phyloP scores from a whole-genome alignment of 2,113 vertebrate genomes.

The Illadopsis cleaveri region DNA sequence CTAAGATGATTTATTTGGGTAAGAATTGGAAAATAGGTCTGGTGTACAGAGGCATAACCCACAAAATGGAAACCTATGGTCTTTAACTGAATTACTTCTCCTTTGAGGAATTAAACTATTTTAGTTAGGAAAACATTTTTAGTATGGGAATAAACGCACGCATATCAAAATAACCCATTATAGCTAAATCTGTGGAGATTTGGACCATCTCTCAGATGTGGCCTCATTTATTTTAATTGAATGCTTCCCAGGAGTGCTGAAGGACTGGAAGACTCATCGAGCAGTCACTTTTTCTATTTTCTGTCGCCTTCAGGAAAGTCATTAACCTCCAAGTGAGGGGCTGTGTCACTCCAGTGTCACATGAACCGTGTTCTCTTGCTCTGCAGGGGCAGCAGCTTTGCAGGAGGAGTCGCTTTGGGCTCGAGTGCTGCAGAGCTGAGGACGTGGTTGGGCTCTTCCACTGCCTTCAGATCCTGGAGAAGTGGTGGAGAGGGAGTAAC shows the following conservation, averaged over 20 bases:
- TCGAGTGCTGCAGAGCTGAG: background rate
- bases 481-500: background rate
- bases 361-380: background rate
- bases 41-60: slow-evolving; percentile 56
- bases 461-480: background rate
- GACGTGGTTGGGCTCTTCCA: background rate
- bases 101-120: slow-evolving; percentile 31
- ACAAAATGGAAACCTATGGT: slow-evolving; percentile 38
- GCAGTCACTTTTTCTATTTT: background rate
- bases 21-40: slow-evolving; percentile 57
- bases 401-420: background rate
- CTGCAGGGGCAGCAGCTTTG: slow-evolving; percentile 7
- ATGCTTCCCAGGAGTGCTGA: slow-evolving; percentile 27
- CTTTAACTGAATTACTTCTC: slow-evolving; percentile 38
- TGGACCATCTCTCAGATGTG: slow-evolving; percentile 32
- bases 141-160: slow-evolving; percentile 13
- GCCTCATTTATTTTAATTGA: slow-evolving; percentile 67
- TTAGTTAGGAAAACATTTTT: slow-evolving; percentile 28
- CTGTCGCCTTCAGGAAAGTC: background rate
- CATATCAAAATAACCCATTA: background rate
- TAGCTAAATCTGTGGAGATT: background rate
- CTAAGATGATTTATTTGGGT: background rate
- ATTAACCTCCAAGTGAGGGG: slow-evolving; percentile 34
- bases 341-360: background rate
- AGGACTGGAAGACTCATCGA: background rate